A percentile compares a stretch with the other conserved stretches of the same genome.
Conservation (phyloP, 2,888 invertebrate genomes). For the Nymphalis polychloros region DNA sequence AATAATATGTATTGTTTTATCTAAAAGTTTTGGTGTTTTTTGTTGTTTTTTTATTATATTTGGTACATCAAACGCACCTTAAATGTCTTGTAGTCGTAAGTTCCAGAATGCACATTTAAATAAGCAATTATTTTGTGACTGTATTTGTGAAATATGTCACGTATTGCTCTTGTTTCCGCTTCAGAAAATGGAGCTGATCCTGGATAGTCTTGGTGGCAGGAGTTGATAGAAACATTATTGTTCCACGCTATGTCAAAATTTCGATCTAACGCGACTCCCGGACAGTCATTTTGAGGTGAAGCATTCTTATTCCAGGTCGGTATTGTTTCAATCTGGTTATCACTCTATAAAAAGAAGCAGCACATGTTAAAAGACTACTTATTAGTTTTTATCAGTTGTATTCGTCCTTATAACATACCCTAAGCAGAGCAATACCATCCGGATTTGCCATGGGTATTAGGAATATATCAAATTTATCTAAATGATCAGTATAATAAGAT, state of each 20-base stretch:
- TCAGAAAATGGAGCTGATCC: slow-evolving; percentile 64
- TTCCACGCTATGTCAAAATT: slow-evolving; percentile 72
- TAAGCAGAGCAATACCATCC: slow-evolving; percentile 50
- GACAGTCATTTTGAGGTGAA: slow-evolving; percentile 61
- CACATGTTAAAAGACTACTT: too few species aligned
- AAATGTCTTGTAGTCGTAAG: slow-evolving; percentile 41
- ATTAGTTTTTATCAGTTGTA: neutral
- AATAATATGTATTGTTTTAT: too few species aligned
- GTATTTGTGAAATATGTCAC: slow-evolving; percentile 59
- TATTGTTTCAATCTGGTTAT: too few species aligned
- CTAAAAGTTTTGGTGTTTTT: too few species aligned
- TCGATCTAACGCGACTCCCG: slow-evolving; percentile 64
- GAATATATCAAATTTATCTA: slow-evolving; percentile 69
- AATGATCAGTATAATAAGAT: slow-evolving; percentile 55
- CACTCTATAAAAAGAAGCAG: too few species aligned
- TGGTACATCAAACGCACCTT: slow-evolving; percentile 47
- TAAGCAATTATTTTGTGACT: slow-evolving; percentile 66
- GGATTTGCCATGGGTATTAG: slow-evolving; percentile 71
- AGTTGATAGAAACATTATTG: slow-evolving; percentile 40
- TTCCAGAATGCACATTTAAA: slow-evolving; percentile 62
- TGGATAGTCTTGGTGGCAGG: slow-evolving; percentile 64
- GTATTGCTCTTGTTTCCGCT: slow-evolving; percentile 58
- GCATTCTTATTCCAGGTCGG: slow-evolving; percentile 53
- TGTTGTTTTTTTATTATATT: too few species aligned
- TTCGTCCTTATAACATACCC: neutral